Base-by-base conservation (phyloP, 2,113 vertebrate genomes). In the Gadus macrocephalus region DNA sequence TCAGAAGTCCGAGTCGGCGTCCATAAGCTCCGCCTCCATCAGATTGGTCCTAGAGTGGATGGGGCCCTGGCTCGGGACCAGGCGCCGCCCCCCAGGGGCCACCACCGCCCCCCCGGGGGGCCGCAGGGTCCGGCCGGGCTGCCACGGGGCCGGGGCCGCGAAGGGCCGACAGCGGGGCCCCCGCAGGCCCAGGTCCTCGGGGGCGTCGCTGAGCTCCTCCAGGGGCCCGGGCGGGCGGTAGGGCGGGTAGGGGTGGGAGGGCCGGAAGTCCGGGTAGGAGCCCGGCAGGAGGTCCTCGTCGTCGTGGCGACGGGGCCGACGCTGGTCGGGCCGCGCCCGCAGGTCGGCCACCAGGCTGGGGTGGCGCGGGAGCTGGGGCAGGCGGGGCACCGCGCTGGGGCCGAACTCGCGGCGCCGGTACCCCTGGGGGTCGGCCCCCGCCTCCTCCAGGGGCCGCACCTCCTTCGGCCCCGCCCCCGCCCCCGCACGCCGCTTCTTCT, bases 1-100 rank as follows among this genome's bases (percentile, higher is more conserved):
- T 89, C 77, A 98, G 72, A 99, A 99, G 84, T 98, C 96, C 0
- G 93, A 98, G 61, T 96, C 94, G 0, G 93, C 90, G 0, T 98
- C 96, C 92, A 98, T 91, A 62, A 99, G 92, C 86, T 97, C 95
- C 0, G 94, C 92, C 3, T 97, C 95, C 92, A 97, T 93, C 67
- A 99, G 91, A 85, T 95, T 98, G 83, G 95, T 96, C 75, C 93
- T 88, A 17, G 97, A 99, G 83, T 96, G 95, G 78, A 97, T 86
- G 60, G 96, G 42, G 94, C 25, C 92, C 91, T 0, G 87, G 75
- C 31, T 90, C 85, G 16, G 87, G 84, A 56, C 91, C 89, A 2
- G 81, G 89, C 0, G 87, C 93, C 0, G 87, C 93, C 59, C 92
- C 92, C 83, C 93, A 87, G 1, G 71, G 31, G 27, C 85, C 53